Conservation (phyloP, 1,140 invertebrate species). For the Aphaenogaster floridana region DNA sequence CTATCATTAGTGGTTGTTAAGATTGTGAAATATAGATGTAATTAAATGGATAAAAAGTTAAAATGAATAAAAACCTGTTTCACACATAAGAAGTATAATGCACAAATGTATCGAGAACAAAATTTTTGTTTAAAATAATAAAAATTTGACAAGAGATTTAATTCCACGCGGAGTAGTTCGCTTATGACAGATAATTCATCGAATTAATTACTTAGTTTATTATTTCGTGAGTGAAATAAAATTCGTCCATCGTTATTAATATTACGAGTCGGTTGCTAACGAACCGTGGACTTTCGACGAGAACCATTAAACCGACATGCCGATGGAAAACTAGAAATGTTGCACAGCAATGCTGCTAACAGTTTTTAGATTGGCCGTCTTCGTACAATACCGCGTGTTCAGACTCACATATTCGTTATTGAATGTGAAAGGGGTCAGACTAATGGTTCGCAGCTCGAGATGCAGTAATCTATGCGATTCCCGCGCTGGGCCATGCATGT, state of each 20-base stretch:
- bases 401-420: slow-evolving; percentile 58
- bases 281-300: slow-evolving; percentile 5
- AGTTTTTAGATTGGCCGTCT: slow-evolving; percentile 49
- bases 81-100: too few species aligned
- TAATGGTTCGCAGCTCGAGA: slow-evolving; percentile 77
- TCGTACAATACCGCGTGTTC: slow-evolving; percentile 44
- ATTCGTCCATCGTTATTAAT: slow-evolving; percentile 18
- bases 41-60: slow-evolving; percentile 10
- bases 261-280: slow-evolving; percentile 22
- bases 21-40: neutral
- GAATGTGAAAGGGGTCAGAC: slow-evolving; percentile 72
- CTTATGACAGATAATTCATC: neutral
- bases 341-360: slow-evolving; percentile 4
- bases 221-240: slow-evolving; percentile 8
- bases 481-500: slow-evolving; percentile 50
- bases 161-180: neutral
- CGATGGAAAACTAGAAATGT: slow-evolving; percentile 31
- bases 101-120: neutral
- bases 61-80: neutral
- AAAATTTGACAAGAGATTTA: neutral
- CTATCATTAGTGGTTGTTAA: neutral
- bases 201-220: slow-evolving; percentile 23
- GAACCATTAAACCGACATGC: slow-evolving; percentile 15
- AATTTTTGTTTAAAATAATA: neutral
- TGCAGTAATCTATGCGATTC: slow-evolving; percentile 77